A percentile compares a stretch with the other conserved stretches of the same genome.
Conservation (phyloP, 2,797 vertebrate species). For the Melanotaenia boesemani region DNA sequence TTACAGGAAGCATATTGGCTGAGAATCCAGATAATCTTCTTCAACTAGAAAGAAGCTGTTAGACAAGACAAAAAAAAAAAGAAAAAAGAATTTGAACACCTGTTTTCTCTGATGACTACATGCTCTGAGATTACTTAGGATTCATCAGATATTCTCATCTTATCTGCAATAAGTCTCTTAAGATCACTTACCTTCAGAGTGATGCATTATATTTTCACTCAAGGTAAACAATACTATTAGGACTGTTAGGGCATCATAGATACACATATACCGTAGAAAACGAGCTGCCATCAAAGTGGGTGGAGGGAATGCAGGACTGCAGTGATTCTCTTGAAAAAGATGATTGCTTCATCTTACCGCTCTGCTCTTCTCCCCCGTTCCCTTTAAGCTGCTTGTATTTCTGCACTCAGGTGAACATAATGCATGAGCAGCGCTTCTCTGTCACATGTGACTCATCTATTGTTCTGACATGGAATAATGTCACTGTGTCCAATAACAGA, state of each 20-base stretch:
- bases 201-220: conserved; percentile 54
- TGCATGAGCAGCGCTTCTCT: conserved; percentile 43
- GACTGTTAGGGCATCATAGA: conserved; percentile 46
- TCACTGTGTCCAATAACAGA: conserved; percentile 60
- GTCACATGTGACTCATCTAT: conserved; percentile 61
- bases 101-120: conserved; percentile 74
- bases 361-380: conserved; percentile 30
- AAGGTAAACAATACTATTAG: conserved; percentile 66
- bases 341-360: conserved; percentile 58
- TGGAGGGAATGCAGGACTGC: conserved; percentile 28
- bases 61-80: conserved; percentile 51
- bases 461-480: conserved; percentile 53
- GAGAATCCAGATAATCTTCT: conserved; percentile 68
- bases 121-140: conserved; percentile 67
- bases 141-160: conserved; percentile 55
- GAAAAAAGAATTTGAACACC: conserved; percentile 71
- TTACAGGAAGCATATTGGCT: conserved; percentile 51
- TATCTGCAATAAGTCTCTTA: conserved; percentile 54
- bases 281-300: conserved; percentile 37
- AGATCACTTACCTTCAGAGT: conserved; percentile 50
- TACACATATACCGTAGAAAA: conserved; percentile 46
- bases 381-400: conserved; percentile 49
- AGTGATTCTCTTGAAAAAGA: conserved; percentile 43
- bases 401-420: conserved; percentile 62
- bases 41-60: conserved; percentile 61